Evolutionary conservation across 1,140 invertebrate species (phyloP), one percentile per base, ranked within the genome.

Genomic region (Drosophila fuyamai): DNA sequence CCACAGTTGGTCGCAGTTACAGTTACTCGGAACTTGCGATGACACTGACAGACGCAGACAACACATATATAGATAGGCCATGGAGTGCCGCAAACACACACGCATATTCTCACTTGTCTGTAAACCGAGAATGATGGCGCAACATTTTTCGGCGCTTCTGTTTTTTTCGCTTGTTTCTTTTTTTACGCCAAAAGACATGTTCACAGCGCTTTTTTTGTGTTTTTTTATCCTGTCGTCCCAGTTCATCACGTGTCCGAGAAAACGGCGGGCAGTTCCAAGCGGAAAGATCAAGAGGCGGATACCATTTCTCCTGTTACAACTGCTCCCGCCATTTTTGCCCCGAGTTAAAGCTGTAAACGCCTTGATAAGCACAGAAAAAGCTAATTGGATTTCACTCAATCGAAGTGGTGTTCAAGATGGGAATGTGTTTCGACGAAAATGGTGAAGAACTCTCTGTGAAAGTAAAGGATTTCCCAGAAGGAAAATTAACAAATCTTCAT

Each of bases 381-480:
- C 80, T 89, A 89, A 86, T 89, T 86, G 79, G 76, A 86, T 89
- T 88, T 58, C 63, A 88, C 74, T 83, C 72, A 70, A 70, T 77
- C 58, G 57, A 63, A 74, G 38, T 40, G 40, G 35, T 18, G 8
- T 16, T 40, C 14, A 63, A 55, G 32, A 5, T 10, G 38, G 44
- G 4, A 53, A 32, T 35, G 12, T 4, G 7, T 50, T 14, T 4
- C 27, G 1, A n/a, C 18, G 18, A 10, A 51, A 23, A 10, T 4
- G 23, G 18, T 27, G 27, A 44, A 41, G 36, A 74, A 62, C n/a
- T 29, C 4, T 8, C 29, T 65, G 29, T 35, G 23, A 12, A n/a
- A 6, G 41, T 2, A 12, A 65, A 48, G 36, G 53, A 58, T 41
- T 58, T 29, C 4, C 23, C 32, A 32, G 53, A 14, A 57, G 10